Conservation (phyloP, 2,797 vertebrate species). For the Rhadinocentrus ornatus region DNA sequence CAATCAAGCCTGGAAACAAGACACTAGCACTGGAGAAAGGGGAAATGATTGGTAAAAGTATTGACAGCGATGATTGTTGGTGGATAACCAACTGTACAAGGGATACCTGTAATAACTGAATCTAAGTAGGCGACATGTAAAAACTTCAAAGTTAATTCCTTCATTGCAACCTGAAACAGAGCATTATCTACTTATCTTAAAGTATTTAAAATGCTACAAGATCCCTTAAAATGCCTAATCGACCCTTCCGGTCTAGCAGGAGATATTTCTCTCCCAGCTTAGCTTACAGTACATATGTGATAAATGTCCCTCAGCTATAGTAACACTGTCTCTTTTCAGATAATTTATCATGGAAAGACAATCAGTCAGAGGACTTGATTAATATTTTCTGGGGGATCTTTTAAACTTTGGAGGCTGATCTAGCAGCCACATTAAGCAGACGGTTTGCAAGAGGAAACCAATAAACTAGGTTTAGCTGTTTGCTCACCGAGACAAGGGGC, state of each 20-base stretch:
- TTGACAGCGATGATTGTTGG: slow-evolving; percentile 50
- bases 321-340: slow-evolving; percentile 74
- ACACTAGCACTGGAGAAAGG: slow-evolving; percentile 52
- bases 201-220: slow-evolving; percentile 21
- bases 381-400: slow-evolving; percentile 81
- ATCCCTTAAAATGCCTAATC: slow-evolving; percentile 54
- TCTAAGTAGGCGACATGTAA: background rate
- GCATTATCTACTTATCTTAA: slow-evolving; percentile 6
- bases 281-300: slow-evolving; percentile 57
- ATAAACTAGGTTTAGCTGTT: slow-evolving; percentile 77
- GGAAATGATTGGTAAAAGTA: slow-evolving; percentile 65
- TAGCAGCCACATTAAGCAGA: slow-evolving; percentile 69
- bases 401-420: slow-evolving; percentile 77
- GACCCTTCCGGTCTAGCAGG: slow-evolving; percentile 66
- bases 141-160: slow-evolving; percentile 5
- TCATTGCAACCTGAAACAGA: slow-evolving; percentile 9
- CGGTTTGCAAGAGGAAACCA: slow-evolving; percentile 76
- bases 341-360: slow-evolving; percentile 80
- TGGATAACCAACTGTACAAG: slow-evolving; percentile 48
- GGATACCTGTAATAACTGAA: slow-evolving; percentile 13
- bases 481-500: slow-evolving; percentile 79
- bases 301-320: slow-evolving; percentile 65
- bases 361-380: slow-evolving; percentile 78
- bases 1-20: slow-evolving; percentile 73
- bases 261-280: slow-evolving; percentile 60